Conservation (phyloP, 2,888 invertebrate species). For the Mythimna albipuncta region DNA sequence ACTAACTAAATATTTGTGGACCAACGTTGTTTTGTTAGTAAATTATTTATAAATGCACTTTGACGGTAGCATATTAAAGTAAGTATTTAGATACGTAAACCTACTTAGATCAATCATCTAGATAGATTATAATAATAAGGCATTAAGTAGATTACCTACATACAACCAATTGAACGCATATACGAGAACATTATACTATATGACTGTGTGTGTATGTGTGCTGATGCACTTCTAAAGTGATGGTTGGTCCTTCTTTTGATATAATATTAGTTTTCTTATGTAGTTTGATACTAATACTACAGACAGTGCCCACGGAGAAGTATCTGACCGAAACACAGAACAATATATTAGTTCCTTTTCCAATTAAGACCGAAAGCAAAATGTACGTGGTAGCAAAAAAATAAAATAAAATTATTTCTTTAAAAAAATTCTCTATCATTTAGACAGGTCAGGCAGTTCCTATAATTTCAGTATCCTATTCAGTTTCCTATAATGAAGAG, state of each 20-base stretch:
- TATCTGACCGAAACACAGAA: too few relatives aligned
- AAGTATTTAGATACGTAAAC: not conserved
- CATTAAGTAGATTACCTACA: slow-evolving; percentile 10
- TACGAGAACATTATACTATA: not conserved
- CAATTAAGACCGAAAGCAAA: too few relatives aligned
- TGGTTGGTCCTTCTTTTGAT: not conserved
- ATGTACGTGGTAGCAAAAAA: too few relatives aligned
- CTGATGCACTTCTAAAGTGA: not conserved
- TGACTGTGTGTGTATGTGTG: not conserved
- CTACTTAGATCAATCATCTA: not conserved
- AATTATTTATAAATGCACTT: not conserved
- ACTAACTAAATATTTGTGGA: too few relatives aligned
- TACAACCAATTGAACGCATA: not conserved
- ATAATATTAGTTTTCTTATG: not conserved
- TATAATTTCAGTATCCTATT: too few relatives aligned
- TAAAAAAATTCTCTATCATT: too few relatives aligned
- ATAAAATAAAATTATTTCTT: too few relatives aligned
- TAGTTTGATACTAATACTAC: not conserved
- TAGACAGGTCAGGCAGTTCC: too few relatives aligned
- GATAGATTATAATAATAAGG: not conserved
- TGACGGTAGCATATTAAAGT: not conserved
- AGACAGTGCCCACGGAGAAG: too few relatives aligned
- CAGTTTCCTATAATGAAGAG: too few relatives aligned
- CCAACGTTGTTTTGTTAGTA: too few relatives aligned
- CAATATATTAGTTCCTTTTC: too few relatives aligned